Evolutionary conservation across 1,140 invertebrate species (phyloP), one percentile per base, ranked within the genome.

Genomic region (Apis cerana): DNA sequence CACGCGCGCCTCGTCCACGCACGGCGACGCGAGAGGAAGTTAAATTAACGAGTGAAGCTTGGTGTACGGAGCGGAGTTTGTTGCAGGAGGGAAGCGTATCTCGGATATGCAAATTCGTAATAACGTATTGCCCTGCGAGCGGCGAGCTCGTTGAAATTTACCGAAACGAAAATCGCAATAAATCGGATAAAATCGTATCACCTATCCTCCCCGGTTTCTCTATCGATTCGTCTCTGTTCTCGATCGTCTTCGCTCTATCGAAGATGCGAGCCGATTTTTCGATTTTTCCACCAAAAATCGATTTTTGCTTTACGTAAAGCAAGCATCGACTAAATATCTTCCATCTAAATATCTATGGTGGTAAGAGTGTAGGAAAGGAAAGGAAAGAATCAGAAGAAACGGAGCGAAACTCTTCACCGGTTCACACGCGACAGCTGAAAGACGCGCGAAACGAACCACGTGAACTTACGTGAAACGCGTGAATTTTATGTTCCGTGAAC

Each of bases 401-500:
- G 74, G 72, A 72, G 74, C 62, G 80, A 85, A 61, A 76, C 4
- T 68, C 8, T n/a, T 33, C 52, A 43, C 27, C 13, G 48, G 69
- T 79, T 83, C 72, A 48, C 82, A 69, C 50, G 62, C 54, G 23
- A 80, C 85, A 88, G 84, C 84, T 88, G 87, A 58, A 82, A 74
- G 33, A 33, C 61, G 70, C 43, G 79, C 56, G 23, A 58, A 62
- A 78, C 82, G 48, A 23, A 67, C 68, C 23, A 64, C 23, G 64
- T 15, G 43, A 33, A n/a, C 1, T 27, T 27, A 11, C 56, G 58
- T 33, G 58, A 15, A 68, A 72, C 79, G 78, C 75, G 68, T 64
- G 70, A 82, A 89, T 78, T 90, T 90, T 89, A 90, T 87, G 89
- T 85, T 84, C 80, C 89, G 89, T 89, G 84, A 89, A 89, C 75